These are phyloP conservation scores for Cistogaster globosa DNA, from an alignment of 2,888 invertebrate species.

Conservation along the genomic window DNA sequence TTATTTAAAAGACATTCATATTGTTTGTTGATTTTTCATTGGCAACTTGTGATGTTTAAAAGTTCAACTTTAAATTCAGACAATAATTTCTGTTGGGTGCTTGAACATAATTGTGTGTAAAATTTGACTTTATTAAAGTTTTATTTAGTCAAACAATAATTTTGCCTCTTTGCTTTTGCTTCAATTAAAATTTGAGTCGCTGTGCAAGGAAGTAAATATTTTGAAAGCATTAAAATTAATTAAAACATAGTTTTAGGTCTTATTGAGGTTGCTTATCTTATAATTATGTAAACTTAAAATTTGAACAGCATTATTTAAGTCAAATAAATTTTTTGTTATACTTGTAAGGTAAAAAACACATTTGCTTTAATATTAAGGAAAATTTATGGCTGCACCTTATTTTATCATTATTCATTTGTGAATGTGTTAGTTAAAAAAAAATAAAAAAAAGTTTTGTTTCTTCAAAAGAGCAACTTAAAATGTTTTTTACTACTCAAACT, in stretches of 20 bases:
- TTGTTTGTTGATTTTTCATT: conserved; percentile 4
- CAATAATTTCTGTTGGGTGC: conserved; percentile 27
- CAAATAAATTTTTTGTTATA: no score
- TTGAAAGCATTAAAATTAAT: conserved; percentile 24
- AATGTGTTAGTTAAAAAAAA: background rate
- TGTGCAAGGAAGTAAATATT: conserved; percentile 35
- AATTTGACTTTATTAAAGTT: conserved; percentile 28
- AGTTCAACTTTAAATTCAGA: conserved; percentile 4
- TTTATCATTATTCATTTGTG: no score
- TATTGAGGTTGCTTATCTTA: background rate
- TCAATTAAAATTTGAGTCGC: background rate
- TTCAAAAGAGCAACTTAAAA: background rate
- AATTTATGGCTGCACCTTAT: no score
- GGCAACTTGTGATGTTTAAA: conserved; percentile 34
- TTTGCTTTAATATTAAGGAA: no score
- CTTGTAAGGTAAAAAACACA: no score
- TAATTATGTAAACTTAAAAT: background rate
- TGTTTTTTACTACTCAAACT: conserved; percentile 2
- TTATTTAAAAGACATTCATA: background rate
- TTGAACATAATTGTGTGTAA: conserved; percentile 43
- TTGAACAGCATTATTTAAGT: background rate
- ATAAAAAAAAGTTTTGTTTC: background rate
- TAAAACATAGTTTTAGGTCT: conserved; percentile 6
- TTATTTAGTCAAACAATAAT: conserved; percentile 36
- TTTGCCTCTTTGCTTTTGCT: background rate